Conservation (phyloP, 2,113 vertebrate genomes). For the Pholis gunnellus region DNA sequence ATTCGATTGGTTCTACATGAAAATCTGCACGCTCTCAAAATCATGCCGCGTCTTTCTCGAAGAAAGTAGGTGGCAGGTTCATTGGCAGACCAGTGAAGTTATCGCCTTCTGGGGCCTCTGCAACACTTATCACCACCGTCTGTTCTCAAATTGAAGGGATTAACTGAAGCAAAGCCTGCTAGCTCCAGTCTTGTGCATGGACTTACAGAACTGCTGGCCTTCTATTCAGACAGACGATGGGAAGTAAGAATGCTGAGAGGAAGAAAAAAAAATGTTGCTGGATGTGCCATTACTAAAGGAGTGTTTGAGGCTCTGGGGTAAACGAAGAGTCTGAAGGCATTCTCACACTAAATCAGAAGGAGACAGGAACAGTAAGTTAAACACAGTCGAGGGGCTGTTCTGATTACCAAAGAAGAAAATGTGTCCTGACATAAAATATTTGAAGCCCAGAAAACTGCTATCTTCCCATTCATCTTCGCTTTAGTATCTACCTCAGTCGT, state of each 20-base stretch:
- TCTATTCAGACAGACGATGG: not conserved
- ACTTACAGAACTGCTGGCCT: not conserved
- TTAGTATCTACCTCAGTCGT: conserved; percentile 24
- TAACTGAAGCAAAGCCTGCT: not conserved
- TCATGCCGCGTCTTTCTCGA: not conserved
- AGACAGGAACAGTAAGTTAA: conserved; percentile 21
- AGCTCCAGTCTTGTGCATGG: not conserved
- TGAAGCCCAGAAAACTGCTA: conserved; percentile 18
- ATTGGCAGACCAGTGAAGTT: conserved; percentile 5
- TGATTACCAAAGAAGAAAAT: conserved; percentile 47
- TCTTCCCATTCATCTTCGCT: conserved; percentile 36
- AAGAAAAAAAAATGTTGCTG: not conserved
- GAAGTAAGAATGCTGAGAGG: not conserved
- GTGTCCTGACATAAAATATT: conserved; percentile 29
- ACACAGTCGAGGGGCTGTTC: conserved; percentile 24
- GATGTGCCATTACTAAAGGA: conserved; percentile 9
- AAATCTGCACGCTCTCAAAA: not conserved
- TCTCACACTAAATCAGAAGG: conserved; percentile 20
- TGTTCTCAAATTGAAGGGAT: conserved; percentile 31
- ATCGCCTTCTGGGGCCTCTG: not conserved
- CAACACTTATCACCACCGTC: conserved; percentile 16
- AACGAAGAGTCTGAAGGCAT: conserved; percentile 20
- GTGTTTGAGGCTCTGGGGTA: conserved; percentile 8
- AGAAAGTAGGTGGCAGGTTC: conserved; percentile 7
- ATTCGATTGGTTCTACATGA: not conserved